phyloP scores from a whole-genome alignment of 2,113 vertebrate genomes.

The Dromaius novaehollandiae region DNA sequence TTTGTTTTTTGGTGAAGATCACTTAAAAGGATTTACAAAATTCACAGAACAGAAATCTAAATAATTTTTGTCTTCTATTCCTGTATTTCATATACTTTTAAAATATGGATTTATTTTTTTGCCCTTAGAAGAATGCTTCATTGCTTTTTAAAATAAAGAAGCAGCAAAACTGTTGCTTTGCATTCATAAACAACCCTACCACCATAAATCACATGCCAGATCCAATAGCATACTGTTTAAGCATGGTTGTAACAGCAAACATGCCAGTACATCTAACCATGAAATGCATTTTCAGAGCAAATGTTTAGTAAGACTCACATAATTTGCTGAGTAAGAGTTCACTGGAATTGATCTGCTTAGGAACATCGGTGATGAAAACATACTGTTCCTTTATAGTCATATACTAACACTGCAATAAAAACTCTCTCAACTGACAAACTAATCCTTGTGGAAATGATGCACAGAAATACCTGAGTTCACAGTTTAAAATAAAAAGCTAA shows the following conservation, averaged over 20 bases:
- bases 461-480: not conserved
- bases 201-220: not conserved
- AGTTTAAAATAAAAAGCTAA: not conserved
- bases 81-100: not conserved
- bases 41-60: not conserved
- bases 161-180: not conserved
- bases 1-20: not conserved
- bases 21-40: not conserved
- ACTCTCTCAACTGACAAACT: not conserved
- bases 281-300: conserved; percentile 51
- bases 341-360: conserved; percentile 31
- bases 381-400: conserved; percentile 51
- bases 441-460: not conserved
- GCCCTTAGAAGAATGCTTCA: not conserved
- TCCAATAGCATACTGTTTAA: not conserved
- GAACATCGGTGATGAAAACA: conserved; percentile 3
- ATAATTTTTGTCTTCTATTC: not conserved
- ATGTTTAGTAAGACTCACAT: conserved; percentile 45
- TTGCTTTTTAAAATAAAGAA: not conserved
- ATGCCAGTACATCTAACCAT: conserved; percentile 6
- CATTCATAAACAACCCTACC: not conserved
- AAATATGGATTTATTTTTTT: not conserved
- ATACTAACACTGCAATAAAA: conserved; percentile 36
- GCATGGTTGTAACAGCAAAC: not conserved
- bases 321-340: conserved; percentile 31